Evolutionary conservation across 2,797 vertebrate genomes (phyloP).

Genomic region (Danio albolineatus): DNA sequence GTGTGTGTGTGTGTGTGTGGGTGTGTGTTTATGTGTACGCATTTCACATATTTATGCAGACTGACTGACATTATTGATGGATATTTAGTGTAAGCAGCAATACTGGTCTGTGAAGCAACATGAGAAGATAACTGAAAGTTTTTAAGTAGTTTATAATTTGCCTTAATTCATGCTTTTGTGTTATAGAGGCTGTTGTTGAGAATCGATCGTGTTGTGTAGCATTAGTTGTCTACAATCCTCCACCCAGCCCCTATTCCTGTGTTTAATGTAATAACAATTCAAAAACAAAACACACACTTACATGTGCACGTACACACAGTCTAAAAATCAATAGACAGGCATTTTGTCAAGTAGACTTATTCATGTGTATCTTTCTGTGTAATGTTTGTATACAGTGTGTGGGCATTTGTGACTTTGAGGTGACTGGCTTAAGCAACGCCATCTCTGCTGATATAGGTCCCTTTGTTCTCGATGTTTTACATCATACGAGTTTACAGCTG

Average conservation of each 20-base stretch:
- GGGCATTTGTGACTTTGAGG: neutral
- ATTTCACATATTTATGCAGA: constrained; percentile 28
- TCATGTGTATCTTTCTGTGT: neutral
- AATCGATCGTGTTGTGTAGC: constrained; percentile 2
- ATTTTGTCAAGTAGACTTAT: neutral
- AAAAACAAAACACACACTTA: neutral
- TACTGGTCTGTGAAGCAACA: constrained; percentile 7
- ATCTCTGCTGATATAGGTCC: neutral
- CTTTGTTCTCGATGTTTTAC: neutral
- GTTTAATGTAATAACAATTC: constrained; percentile 15
- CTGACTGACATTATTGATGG: constrained; percentile 12
- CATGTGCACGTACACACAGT: neutral
- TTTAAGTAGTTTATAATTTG: constrained; percentile 11
- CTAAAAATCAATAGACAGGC: neutral
- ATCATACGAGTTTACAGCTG: neutral
- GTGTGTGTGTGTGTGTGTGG: constrained; percentile 30
- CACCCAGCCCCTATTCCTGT: neutral
- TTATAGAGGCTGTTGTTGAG: neutral
- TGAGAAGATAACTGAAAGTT: constrained; percentile 13
- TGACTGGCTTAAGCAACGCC: neutral
- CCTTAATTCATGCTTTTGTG: constrained; percentile 20
- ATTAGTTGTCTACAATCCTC: constrained; percentile 1
- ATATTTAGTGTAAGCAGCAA: constrained; percentile 7
- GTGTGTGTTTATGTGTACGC: neutral
- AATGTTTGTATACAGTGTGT: neutral